Evolutionary conservation across 2,888 invertebrate species (phyloP).

Genomic region (Mesochorus sp.): DNA sequence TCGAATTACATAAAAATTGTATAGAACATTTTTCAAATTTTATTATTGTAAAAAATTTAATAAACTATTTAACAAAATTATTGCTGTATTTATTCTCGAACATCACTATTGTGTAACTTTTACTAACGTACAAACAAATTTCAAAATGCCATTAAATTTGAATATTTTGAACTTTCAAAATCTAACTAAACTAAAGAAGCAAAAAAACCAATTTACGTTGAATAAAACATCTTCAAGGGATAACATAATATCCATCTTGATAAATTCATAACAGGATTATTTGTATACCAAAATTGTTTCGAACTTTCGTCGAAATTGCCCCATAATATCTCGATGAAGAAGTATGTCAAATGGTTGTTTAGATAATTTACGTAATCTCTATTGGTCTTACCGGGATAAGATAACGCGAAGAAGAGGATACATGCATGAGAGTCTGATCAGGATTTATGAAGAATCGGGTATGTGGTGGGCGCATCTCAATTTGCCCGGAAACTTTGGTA

Average conservation of each 20-base stretch:
- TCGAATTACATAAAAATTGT: too few species aligned
- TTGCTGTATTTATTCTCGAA: too few species aligned
- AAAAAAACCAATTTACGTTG: neutral
- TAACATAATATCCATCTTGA: neutral
- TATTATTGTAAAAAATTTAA: too few species aligned
- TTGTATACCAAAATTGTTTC: neutral
- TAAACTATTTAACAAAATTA: too few species aligned
- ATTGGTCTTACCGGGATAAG: neutral
- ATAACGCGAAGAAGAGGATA: neutral
- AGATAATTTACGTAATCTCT: constrained; percentile 41
- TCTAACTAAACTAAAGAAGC: too few species aligned
- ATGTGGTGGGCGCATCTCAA: constrained; percentile 27
- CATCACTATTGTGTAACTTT: too few species aligned
- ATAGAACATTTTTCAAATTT: too few species aligned
- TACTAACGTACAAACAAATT: too few species aligned
- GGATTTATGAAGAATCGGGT: constrained; percentile 51
- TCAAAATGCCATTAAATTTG: too few species aligned
- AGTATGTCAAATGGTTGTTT: constrained; percentile 13
- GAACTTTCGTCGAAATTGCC: neutral
- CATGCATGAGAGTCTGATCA: constrained; percentile 35
- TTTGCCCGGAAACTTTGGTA: constrained; percentile 38
- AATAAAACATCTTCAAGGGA: neutral
- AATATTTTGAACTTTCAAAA: too few species aligned
- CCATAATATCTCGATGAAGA: neutral
- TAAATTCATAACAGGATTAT: neutral